A percentile compares a stretch with the other conserved stretches of the same genome.
Conservation (phyloP, 2,113 vertebrate genomes). For the Dendropsophus ebraccatus region DNA sequence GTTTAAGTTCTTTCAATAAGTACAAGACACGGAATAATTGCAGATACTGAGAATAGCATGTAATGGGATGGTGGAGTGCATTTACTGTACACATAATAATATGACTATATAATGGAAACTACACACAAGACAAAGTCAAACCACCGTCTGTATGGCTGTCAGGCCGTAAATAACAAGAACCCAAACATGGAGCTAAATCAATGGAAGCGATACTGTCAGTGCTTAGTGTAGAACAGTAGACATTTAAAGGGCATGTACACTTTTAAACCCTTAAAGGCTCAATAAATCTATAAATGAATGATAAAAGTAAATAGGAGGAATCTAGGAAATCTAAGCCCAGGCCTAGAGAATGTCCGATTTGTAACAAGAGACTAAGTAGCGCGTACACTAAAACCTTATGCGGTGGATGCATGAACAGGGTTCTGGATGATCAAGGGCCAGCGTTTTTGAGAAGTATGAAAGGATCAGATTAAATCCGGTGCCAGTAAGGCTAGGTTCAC, state of each 20-base stretch:
- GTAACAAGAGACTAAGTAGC: too few relatives aligned
- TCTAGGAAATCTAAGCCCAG: too few relatives aligned
- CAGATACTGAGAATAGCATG: constrained; percentile 14
- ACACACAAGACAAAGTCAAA: background rate
- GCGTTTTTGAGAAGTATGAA: too few relatives aligned
- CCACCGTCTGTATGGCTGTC: background rate
- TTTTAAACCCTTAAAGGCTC: background rate
- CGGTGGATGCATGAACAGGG: too few relatives aligned
- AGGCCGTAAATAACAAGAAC: background rate
- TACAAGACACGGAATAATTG: constrained; percentile 24
- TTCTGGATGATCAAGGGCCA: too few relatives aligned
- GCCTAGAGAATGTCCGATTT: too few relatives aligned
- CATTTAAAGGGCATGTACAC: too few relatives aligned
- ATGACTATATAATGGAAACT: background rate
- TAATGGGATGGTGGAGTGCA: background rate
- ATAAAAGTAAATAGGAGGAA: background rate
- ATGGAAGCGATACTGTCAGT: too few relatives aligned
- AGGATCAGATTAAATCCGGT: too few relatives aligned
- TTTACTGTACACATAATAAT: background rate
- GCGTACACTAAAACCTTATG: too few relatives aligned
- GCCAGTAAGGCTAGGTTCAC: too few relatives aligned
- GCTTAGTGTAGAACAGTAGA: background rate
- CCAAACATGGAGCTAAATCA: background rate
- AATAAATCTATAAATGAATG: background rate
- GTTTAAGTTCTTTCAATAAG: constrained; percentile 22